A percentile compares a stretch with the other conserved stretches of the same genome.
phyloP scores from a whole-genome alignment of 2,888 invertebrate genomes.

The Dexiosoma caninum region DNA sequence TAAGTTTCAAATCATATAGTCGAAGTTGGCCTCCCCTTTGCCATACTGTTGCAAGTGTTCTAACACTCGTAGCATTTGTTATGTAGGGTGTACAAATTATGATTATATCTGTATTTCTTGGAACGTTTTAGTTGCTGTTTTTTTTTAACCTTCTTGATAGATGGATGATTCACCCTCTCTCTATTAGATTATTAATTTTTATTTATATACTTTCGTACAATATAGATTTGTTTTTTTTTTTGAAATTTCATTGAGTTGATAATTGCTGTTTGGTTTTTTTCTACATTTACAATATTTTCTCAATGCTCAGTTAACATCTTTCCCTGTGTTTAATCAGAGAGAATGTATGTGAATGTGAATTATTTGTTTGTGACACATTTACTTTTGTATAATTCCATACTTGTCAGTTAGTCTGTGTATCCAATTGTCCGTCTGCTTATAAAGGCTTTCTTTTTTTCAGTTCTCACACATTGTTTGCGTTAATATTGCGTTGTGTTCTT shows the following conservation, averaged over 20 bases:
- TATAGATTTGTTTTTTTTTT: not conserved
- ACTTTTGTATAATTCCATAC: conserved; percentile 48
- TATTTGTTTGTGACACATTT: conserved; percentile 57
- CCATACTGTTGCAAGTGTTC: not conserved
- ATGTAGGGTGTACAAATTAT: conserved; percentile 43
- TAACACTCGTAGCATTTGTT: not conserved
- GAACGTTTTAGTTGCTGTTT: conserved; percentile 53
- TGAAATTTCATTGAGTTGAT: not conserved
- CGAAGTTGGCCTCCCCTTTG: no score
- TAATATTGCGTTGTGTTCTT: conserved; percentile 51
- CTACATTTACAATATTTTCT: conserved; percentile 33
- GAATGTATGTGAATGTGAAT: conserved; percentile 42
- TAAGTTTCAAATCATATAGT: no score
- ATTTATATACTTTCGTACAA: conserved; percentile 36
- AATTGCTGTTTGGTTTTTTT: conserved; percentile 24
- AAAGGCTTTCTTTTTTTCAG: not conserved
- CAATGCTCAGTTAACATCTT: conserved; percentile 46
- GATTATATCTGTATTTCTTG: conserved; percentile 54
- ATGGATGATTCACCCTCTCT: conserved; percentile 53
- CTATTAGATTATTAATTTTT: conserved; percentile 56
- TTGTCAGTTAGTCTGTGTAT: conserved; percentile 22
- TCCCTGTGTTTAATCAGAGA: conserved; percentile 37
- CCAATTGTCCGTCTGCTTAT: not conserved
- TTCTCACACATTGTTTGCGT: conserved; percentile 19
- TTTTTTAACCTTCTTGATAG: conserved; percentile 27